A percentile compares a stretch with the other conserved stretches of the same genome.
phyloP scores from a whole-genome alignment of 2,113 vertebrate genomes.

The Atractosteus spatula region DNA sequence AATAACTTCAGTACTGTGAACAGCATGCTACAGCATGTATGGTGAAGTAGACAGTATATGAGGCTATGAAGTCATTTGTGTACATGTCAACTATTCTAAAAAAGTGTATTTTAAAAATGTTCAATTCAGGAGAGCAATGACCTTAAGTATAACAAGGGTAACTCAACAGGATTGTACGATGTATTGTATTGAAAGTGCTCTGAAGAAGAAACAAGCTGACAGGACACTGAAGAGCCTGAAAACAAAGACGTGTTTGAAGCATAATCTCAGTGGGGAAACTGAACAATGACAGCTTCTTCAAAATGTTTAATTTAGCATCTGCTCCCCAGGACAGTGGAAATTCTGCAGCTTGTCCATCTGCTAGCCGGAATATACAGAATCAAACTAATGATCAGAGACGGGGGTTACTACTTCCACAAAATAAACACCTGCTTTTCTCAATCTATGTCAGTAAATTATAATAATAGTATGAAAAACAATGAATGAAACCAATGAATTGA shows the following conservation, averaged over 20 bases:
- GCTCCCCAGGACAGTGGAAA: constrained; percentile 12
- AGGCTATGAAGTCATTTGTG: too few relatives aligned
- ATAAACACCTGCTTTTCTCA: not conserved
- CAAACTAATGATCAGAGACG: not conserved
- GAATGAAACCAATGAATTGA: not conserved
- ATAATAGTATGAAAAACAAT: not conserved
- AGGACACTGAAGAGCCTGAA: not conserved
- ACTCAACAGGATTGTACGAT: too few relatives aligned
- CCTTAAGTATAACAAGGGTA: too few relatives aligned
- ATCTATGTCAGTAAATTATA: not conserved
- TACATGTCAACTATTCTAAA: too few relatives aligned
- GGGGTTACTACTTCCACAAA: not conserved
- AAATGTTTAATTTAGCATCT: constrained; percentile 8
- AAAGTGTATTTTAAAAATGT: too few relatives aligned
- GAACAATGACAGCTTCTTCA: constrained; percentile 11
- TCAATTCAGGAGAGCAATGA: too few relatives aligned
- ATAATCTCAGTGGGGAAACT: constrained; percentile 5
- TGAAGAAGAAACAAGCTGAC: constrained; percentile 14
- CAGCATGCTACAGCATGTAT: too few relatives aligned
- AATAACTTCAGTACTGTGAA: too few relatives aligned
- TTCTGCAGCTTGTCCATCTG: constrained; percentile 9
- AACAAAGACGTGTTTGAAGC: constrained; percentile 11
- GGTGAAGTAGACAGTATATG: too few relatives aligned
- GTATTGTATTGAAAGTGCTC: constrained; percentile 3
- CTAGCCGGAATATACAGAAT: not conserved